phyloP scores from a whole-genome alignment of 2,113 vertebrate genomes.

The Ginglymostoma cirratum region DNA sequence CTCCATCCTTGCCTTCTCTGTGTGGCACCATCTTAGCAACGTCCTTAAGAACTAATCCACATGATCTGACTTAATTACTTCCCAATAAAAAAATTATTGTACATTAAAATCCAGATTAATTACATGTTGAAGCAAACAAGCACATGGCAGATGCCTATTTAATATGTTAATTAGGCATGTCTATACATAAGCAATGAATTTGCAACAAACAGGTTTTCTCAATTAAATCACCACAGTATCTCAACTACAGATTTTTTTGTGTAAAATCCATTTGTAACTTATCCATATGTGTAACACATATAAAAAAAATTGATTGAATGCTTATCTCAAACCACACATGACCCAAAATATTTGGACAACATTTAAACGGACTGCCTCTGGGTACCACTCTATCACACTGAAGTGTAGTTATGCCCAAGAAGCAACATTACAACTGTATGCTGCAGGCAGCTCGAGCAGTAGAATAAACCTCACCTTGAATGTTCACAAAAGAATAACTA shows the following conservation, averaged over 20 bases:
- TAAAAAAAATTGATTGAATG: not conserved
- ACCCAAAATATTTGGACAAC: not conserved
- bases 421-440: not conserved
- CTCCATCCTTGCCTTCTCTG: not conserved
- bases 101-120: slow-evolving; percentile 38
- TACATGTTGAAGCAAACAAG: slow-evolving; percentile 29
- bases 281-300: not conserved
- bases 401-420: not conserved
- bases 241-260: not conserved
- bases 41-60: slow-evolving; percentile 31
- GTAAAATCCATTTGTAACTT: not conserved
- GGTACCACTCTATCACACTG: not conserved
- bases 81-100: slow-evolving; percentile 35
- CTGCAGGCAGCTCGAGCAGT: not conserved
- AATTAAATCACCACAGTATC: not conserved
- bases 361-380: not conserved
- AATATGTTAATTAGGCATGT: slow-evolving; percentile 15
- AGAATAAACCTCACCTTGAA: not conserved
- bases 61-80: slow-evolving; percentile 36
- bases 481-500: not conserved
- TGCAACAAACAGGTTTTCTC: slow-evolving; percentile 11
- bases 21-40: slow-evolving; percentile 1
- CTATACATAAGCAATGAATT: not conserved
- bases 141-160: slow-evolving; percentile 33
- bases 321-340: not conserved